These are phyloP conservation scores for Belonocnema kinseyi DNA, from an alignment of 1,140 invertebrate species.

Conservation along the genomic window DNA sequence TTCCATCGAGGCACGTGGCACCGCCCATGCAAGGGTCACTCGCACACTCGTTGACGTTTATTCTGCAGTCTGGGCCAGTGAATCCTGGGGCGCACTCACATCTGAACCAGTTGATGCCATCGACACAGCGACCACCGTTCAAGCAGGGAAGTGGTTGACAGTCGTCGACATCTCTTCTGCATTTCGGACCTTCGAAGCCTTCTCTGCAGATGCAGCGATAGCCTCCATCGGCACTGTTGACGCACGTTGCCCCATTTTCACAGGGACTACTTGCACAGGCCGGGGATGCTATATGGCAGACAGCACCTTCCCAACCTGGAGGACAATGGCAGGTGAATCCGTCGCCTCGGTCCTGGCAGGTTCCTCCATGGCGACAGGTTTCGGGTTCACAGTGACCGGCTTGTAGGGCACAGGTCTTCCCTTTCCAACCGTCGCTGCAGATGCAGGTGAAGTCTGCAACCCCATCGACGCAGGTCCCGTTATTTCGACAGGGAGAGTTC, in stretches of 20 bases:
- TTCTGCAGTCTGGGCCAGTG: constrained; percentile 83
- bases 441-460: constrained; percentile 85
- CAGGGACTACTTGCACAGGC: constrained; percentile 85
- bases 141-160: constrained; percentile 82
- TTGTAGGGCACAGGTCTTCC: constrained; percentile 82
- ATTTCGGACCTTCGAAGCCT: constrained; percentile 80
- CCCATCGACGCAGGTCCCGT: constrained; percentile 85
- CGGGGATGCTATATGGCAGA: constrained; percentile 83
- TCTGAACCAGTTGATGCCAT: constrained; percentile 87
- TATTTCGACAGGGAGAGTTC: constrained; percentile 84
- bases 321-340: constrained; percentile 81
- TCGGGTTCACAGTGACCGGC: constrained; percentile 81
- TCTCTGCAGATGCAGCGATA: constrained; percentile 83
- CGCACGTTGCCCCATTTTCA: constrained; percentile 85
- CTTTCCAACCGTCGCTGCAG: constrained; percentile 87
- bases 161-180: constrained; percentile 81
- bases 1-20: constrained; percentile 87
- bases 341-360: constrained; percentile 81
- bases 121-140: constrained; percentile 87
- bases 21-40: constrained; percentile 89
- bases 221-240: constrained; percentile 81
- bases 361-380: constrained; percentile 81
- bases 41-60: constrained; percentile 87
- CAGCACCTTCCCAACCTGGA: constrained; percentile 80
- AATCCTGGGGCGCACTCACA: constrained; percentile 87